phyloP scores from a whole-genome alignment of 1,140 invertebrate genomes.

The Colletes latitarsis region DNA sequence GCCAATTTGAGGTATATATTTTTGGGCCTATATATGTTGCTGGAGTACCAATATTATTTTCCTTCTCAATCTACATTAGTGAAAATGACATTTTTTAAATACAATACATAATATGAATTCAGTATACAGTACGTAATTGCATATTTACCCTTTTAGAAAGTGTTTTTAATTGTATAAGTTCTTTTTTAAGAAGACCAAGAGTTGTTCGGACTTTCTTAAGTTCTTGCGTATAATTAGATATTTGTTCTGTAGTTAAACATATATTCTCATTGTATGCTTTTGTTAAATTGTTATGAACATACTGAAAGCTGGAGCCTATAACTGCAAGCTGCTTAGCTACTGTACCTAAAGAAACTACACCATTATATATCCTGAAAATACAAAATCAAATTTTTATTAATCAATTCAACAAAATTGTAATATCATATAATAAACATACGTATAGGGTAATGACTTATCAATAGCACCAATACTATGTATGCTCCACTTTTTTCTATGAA shows the following conservation, averaged over 20 bases:
- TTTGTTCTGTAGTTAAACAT: conserved; percentile 45
- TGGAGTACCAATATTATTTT: conserved; percentile 64
- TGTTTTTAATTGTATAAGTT: conserved; percentile 58
- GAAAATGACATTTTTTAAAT: conserved; percentile 28
- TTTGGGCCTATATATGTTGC: conserved; percentile 68
- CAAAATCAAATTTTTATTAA: background rate
- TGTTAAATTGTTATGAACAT: conserved; percentile 64
- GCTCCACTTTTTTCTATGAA: conserved; percentile 82
- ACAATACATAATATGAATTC: conserved; percentile 16
- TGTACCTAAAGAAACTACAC: conserved; percentile 65
- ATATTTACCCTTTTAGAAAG: conserved; percentile 65
- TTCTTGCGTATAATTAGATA: conserved; percentile 58
- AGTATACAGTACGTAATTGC: conserved; percentile 20
- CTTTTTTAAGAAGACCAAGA: conserved; percentile 64
- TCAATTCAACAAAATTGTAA: conserved; percentile 2
- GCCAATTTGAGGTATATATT: conserved; percentile 64
- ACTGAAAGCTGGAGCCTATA: conserved; percentile 73
- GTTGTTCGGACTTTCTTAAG: conserved; percentile 61
- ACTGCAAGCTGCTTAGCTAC: conserved; percentile 68
- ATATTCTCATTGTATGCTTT: conserved; percentile 48
- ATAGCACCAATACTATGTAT: conserved; percentile 65
- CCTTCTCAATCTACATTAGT: conserved; percentile 63
- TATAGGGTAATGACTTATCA: conserved; percentile 53
- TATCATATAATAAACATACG: conserved; percentile 52
- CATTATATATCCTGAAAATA: conserved; percentile 70